These are phyloP conservation scores for Pachycephus smyrnensis DNA, from an alignment of 2,888 invertebrate genomes.

Conservation along the genomic window DNA sequence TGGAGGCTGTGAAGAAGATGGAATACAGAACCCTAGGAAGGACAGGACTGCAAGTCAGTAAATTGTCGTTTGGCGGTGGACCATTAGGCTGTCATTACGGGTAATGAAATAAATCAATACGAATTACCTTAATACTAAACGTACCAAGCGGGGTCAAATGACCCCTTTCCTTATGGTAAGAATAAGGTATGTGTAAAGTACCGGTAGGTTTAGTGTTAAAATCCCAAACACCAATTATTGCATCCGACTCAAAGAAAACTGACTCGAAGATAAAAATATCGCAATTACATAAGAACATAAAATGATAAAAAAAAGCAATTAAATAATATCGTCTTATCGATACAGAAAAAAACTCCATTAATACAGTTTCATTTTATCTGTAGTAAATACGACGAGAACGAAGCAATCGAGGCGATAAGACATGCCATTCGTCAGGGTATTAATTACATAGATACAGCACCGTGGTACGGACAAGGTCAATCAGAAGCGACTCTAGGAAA, in stretches of 20 bases:
- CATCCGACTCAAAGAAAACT: neutral
- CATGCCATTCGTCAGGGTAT: conserved; percentile 82
- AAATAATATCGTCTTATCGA: neutral
- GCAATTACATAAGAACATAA: neutral
- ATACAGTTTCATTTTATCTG: conserved; percentile 33
- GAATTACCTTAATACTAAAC: too few species aligned
- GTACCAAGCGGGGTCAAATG: too few species aligned
- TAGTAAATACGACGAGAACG: conserved; percentile 75
- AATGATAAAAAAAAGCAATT: neutral
- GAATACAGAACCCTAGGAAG: conserved; percentile 79
- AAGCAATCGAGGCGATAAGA: conserved; percentile 77
- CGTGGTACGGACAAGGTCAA: conserved; percentile 91
- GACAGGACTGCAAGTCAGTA: conserved; percentile 80
- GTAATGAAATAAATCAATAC: conserved; percentile 66
- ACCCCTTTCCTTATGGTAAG: too few species aligned
- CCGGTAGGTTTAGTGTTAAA: too few species aligned
- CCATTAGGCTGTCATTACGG: conserved; percentile 81
- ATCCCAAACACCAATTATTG: neutral
- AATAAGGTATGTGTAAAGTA: too few species aligned
- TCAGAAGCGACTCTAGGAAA: conserved; percentile 87
- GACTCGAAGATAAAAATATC: neutral
- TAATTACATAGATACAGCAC: conserved; percentile 93
- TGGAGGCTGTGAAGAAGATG: conserved; percentile 74
- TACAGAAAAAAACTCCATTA: neutral
- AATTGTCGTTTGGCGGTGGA: conserved; percentile 81